Conservation (phyloP, 2,888 invertebrate genomes). For the Cabera pusaria region DNA sequence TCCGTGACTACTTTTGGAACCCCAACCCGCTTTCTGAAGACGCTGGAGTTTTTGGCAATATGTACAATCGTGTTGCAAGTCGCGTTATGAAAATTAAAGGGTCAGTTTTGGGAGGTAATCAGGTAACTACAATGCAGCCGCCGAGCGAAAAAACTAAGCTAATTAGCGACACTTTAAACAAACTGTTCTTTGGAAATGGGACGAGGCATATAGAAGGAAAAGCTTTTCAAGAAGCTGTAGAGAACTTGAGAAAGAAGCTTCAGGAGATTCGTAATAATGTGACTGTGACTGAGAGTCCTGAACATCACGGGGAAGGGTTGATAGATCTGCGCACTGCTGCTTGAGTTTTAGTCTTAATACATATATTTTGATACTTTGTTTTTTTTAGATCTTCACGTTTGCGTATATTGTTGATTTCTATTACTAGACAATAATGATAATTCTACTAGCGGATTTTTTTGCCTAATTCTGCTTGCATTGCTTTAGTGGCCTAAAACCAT, state of each 20-base stretch:
- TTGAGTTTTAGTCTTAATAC: too few relatives aligned
- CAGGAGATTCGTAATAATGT: constrained; percentile 12
- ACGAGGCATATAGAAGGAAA: constrained; percentile 18
- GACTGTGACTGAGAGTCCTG: constrained; percentile 4
- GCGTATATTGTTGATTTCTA: too few relatives aligned
- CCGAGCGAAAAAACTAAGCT: constrained; percentile 9
- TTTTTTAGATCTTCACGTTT: too few relatives aligned
- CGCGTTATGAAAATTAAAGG: constrained; percentile 27
- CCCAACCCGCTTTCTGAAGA: constrained; percentile 28
- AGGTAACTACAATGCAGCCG: constrained; percentile 5
- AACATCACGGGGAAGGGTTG: constrained; percentile 23
- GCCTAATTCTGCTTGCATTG: too few relatives aligned
- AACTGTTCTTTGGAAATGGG: constrained; percentile 32
- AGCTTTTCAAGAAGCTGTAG: constrained; percentile 22
- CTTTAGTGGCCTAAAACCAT: too few relatives aligned
- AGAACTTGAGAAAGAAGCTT: constrained; percentile 20
- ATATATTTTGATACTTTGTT: too few relatives aligned
- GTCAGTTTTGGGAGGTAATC: constrained; percentile 14
- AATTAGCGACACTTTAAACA: constrained; percentile 27
- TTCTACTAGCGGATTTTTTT: too few relatives aligned
- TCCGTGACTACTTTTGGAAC: constrained; percentile 25
- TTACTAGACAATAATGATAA: too few relatives aligned
- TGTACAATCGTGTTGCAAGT: constrained; percentile 28
- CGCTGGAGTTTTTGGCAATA: constrained; percentile 31
- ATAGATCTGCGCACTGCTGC: constrained; percentile 22